Percentiles rank a stretch among this genome's conserved stretches.
Evolutionary conservation across 37 sponge, comb jelly and placozoan genomes (phyloP).

Genomic region (Beroe ovata): DNA sequence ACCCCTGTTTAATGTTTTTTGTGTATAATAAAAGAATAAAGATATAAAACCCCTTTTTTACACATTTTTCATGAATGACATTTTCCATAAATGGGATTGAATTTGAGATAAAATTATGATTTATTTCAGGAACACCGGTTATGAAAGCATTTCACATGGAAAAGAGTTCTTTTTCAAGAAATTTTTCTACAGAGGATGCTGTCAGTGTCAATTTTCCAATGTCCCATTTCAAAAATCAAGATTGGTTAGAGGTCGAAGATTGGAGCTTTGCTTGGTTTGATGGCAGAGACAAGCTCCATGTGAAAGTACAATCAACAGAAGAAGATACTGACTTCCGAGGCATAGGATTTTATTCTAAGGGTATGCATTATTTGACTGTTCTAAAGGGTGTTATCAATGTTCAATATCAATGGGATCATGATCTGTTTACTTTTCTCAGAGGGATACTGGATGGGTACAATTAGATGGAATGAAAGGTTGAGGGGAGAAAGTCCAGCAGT

Average conservation of each 20-base stretch:
- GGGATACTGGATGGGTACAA: conserved; percentile 48
- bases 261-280: conserved; percentile 29
- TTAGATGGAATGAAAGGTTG: conserved; percentile 9
- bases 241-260: not conserved
- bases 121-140: too few relatives aligned
- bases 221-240: not conserved
- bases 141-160: too few relatives aligned
- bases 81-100: too few relatives aligned
- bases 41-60: too few relatives aligned
- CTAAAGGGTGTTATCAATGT: not conserved
- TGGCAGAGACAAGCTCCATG: conserved; percentile 28
- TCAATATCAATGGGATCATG: not conserved
- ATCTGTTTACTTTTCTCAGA: too few relatives aligned
- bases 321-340: conserved; percentile 41
- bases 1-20: too few relatives aligned
- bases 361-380: too few relatives aligned
- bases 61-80: too few relatives aligned
- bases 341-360: conserved; percentile 41
- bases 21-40: too few relatives aligned
- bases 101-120: too few relatives aligned
- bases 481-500: conserved; percentile 48
- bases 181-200: not conserved
- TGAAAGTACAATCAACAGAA: not conserved
- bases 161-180: too few relatives aligned
- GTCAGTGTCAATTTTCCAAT: not conserved